phyloP scores from a whole-genome alignment of 1,140 invertebrate species.

The Aphis gossypii region DNA sequence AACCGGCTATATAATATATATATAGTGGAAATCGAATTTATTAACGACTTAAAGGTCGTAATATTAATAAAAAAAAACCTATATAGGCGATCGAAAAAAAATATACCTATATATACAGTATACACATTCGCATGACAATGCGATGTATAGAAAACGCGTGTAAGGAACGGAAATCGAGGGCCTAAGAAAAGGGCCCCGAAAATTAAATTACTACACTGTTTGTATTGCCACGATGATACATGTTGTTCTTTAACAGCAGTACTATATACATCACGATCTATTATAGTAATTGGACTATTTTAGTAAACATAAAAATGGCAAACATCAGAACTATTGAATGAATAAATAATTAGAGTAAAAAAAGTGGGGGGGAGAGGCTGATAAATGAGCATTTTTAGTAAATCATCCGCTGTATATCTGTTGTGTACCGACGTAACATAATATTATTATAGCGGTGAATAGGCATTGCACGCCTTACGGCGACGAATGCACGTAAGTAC shows the following conservation, averaged over 20 bases:
- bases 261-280: not conserved
- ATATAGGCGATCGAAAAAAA: not conserved
- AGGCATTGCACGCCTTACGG: not conserved
- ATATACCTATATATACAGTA: too few species aligned
- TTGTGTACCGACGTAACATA: not conserved
- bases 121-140: too few species aligned
- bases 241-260: too few species aligned
- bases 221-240: not conserved
- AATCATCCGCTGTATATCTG: not conserved
- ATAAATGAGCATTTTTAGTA: not conserved
- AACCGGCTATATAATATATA: too few species aligned
- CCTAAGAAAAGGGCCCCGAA: too few species aligned
- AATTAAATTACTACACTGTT: not conserved
- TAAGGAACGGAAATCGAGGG: too few species aligned
- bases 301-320: not conserved
- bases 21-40: not conserved
- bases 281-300: not conserved
- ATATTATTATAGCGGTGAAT: not conserved
- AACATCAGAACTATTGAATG: not conserved
- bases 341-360: not conserved
- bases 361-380: too few species aligned
- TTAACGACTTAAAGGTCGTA: not conserved
- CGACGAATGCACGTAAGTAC: not conserved
- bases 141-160: too few species aligned
- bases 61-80: too few species aligned